These are phyloP conservation scores for Ammodytes dubius DNA, from an alignment of 2,113 vertebrate species.

Conservation along the genomic window DNA sequence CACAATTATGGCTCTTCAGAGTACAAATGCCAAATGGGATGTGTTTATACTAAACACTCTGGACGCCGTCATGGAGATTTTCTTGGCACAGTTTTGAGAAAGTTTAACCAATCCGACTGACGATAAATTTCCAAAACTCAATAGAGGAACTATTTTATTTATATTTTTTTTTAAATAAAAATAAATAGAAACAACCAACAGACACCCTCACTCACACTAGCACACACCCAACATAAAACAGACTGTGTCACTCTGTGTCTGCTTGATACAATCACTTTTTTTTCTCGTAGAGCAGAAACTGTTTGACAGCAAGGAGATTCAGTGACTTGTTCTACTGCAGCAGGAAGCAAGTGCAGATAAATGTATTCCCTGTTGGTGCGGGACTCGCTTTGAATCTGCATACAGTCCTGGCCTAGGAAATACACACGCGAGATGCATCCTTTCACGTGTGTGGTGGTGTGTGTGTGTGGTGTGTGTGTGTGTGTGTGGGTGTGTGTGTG, in stretches of 20 bases:
- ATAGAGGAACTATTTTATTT: no score
- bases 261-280: slow-evolving; percentile 46
- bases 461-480: no score
- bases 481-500: no score
- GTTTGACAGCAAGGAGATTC: slow-evolving; percentile 48
- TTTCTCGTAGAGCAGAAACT: slow-evolving; percentile 25
- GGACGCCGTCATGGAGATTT: no score
- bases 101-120: no score
- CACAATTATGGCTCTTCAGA: no score
- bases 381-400: slow-evolving; percentile 54
- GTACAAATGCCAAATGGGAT: no score
- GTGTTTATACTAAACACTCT: no score
- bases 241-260: slow-evolving; percentile 13
- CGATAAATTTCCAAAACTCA: no score
- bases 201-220: slow-evolving; percentile 1
- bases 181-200: background rate
- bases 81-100: no score
- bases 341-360: slow-evolving; percentile 60
- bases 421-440: slow-evolving; percentile 47
- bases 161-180: no score
- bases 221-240: slow-evolving; percentile 23
- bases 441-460: slow-evolving; percentile 15
- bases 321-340: slow-evolving; percentile 54
- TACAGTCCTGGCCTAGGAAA: slow-evolving; percentile 56
- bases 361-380: slow-evolving; percentile 53